Evolutionary conservation across 2,113 vertebrate genomes (phyloP).

Genomic region (Azemiops feae): DNA sequence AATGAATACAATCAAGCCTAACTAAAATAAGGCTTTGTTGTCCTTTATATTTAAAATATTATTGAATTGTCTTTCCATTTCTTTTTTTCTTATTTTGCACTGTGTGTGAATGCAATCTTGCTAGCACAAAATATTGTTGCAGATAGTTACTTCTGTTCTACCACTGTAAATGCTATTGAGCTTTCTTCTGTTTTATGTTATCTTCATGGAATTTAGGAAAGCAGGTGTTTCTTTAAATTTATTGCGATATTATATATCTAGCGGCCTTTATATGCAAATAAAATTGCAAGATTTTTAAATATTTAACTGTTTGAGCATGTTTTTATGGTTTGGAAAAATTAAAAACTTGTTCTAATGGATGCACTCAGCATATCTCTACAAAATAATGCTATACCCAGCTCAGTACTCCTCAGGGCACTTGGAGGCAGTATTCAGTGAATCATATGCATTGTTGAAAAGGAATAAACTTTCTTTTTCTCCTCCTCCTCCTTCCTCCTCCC

Average conservation of each 20-base stretch:
- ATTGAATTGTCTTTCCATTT: conserved; percentile 81
- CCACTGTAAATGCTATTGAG: conserved; percentile 90
- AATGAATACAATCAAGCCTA: conserved; percentile 77
- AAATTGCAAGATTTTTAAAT: conserved; percentile 99
- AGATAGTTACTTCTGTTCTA: conserved; percentile 89
- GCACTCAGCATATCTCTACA: background rate
- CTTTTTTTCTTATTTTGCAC: conserved; percentile 86
- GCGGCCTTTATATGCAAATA: conserved; percentile 99
- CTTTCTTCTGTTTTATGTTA: conserved; percentile 87
- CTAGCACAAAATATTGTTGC: conserved; percentile 95
- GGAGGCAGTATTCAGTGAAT: background rate
- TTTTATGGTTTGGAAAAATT: background rate
- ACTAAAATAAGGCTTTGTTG: conserved; percentile 87
- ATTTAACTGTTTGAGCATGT: conserved; percentile 30
- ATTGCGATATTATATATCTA: conserved; percentile 99
- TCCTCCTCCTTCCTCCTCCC: background rate
- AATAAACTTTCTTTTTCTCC: background rate
- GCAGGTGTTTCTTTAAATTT: conserved; percentile 89
- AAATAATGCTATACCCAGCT: background rate
- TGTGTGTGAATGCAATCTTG: conserved; percentile 99
- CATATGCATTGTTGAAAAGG: background rate
- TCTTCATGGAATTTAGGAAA: conserved; percentile 89
- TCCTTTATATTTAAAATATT: conserved; percentile 89
- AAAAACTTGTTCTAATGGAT: background rate
- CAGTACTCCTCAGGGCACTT: background rate